phyloP scores from a whole-genome alignment of 2,113 vertebrate species.

The Petromus typicus region DNA sequence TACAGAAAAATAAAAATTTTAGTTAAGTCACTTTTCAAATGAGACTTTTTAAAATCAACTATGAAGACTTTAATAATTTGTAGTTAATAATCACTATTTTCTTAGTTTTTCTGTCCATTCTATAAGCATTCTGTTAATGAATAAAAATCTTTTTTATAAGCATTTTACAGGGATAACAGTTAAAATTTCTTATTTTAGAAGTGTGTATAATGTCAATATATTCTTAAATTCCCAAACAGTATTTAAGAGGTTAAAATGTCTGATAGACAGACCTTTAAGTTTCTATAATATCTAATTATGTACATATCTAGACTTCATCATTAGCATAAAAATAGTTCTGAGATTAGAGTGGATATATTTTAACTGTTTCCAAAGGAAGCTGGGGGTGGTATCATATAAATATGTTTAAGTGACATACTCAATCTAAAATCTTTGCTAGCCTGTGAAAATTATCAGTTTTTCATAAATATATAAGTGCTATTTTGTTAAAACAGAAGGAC shows the following conservation, averaged over 20 bases:
- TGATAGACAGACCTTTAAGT: not conserved
- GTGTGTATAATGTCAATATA: slow-evolving; percentile 28
- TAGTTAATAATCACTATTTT: slow-evolving; percentile 2
- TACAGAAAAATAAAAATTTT: slow-evolving; percentile 22
- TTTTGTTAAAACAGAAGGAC: slow-evolving; percentile 4
- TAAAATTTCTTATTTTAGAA: slow-evolving; percentile 51
- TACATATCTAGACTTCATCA: not conserved
- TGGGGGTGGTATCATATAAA: not conserved
- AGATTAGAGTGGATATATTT: not conserved
- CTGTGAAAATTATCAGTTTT: not conserved
- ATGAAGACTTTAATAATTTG: not conserved
- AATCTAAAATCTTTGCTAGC: slow-evolving; percentile 11
- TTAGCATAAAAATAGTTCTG: not conserved
- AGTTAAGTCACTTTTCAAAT: slow-evolving; percentile 51
- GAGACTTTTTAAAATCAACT: slow-evolving; percentile 49
- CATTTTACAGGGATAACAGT: not conserved
- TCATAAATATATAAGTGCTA: not conserved
- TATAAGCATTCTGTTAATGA: slow-evolving; percentile 30
- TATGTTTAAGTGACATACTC: slow-evolving; percentile 40
- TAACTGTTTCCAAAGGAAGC: slow-evolving; percentile 25
- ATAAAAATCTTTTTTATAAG: not conserved
- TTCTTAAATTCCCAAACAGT: slow-evolving; percentile 16
- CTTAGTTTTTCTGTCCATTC: not conserved
- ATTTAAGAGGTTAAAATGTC: not conserved
- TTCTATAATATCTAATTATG: slow-evolving; percentile 18